These are phyloP conservation scores for Gavia stellata DNA, from an alignment of 2,113 vertebrate species.

Conservation along the genomic window DNA sequence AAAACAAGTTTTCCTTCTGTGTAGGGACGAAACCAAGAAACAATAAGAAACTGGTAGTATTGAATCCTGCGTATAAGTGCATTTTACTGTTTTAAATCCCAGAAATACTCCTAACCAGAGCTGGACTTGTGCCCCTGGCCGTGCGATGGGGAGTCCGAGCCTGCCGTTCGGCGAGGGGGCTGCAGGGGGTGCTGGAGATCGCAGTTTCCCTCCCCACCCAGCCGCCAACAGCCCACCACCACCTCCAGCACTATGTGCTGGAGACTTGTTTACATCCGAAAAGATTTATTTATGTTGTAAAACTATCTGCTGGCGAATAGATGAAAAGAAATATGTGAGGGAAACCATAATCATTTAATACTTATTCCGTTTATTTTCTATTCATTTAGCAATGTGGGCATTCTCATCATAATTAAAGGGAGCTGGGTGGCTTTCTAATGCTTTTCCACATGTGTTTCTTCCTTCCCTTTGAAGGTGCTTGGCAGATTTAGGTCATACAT, in stretches of 20 bases:
- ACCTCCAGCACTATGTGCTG: background rate
- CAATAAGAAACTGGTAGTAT: fast-evolving
- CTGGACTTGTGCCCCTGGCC: fast-evolving
- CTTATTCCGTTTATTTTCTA: constrained; percentile 63
- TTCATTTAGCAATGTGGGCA: constrained; percentile 54
- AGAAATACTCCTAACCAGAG: fast-evolving
- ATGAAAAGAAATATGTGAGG: constrained; percentile 56
- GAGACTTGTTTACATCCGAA: constrained; percentile 32
- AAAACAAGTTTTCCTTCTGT: background rate
- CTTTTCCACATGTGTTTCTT: constrained; percentile 35
- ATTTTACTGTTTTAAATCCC: background rate
- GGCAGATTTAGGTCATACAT: constrained; percentile 71
- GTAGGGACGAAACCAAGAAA: background rate
- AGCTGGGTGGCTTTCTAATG: constrained; percentile 31
- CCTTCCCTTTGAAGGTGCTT: constrained; percentile 60
- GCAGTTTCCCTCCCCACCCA: background rate
- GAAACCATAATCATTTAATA: constrained; percentile 54
- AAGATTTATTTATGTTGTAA: constrained; percentile 54
- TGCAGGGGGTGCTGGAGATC: constrained; percentile 42
- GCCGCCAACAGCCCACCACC: background rate
- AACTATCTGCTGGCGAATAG: constrained; percentile 39
- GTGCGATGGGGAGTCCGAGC: fast-evolving
- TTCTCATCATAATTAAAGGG: constrained; percentile 67
- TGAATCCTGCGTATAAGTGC: background rate
- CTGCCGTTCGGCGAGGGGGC: background rate